Evolutionary conservation across 2,888 invertebrate genomes (phyloP).

Genomic region (Cephus sareptanus): DNA sequence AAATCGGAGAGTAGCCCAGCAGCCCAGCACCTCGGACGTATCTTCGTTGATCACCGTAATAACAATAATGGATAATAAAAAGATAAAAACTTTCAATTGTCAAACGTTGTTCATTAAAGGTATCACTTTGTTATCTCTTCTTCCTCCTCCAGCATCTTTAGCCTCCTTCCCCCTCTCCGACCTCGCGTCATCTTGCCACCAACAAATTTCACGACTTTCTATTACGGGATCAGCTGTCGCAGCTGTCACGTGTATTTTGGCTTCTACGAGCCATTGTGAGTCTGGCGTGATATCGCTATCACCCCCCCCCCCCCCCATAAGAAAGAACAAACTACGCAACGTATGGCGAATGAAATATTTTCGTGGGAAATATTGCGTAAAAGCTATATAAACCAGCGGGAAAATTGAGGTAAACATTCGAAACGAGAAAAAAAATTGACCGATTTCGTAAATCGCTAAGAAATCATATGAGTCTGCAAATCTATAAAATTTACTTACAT

Average conservation of each 20-base stretch:
- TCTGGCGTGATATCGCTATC: neutral
- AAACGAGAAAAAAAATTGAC: neutral
- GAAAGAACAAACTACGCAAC: neutral
- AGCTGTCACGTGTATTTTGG: neutral
- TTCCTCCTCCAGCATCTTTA: neutral
- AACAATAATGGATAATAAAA: neutral
- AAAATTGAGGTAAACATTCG: neutral
- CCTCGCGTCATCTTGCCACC: constrained; percentile 8
- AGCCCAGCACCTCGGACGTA: neutral
- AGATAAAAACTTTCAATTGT: neutral
- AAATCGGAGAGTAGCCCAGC: neutral
- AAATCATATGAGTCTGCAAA: too few relatives aligned
- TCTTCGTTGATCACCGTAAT: neutral
- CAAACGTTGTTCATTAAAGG: neutral
- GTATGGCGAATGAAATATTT: neutral
- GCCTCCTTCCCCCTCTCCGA: constrained; percentile 2
- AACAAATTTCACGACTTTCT: constrained; percentile 23
- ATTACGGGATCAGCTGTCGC: neutral
- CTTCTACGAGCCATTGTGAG: neutral
- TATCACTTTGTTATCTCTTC: neutral
- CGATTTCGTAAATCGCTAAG: too few relatives aligned
- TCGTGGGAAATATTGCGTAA: neutral
- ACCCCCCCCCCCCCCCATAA: neutral
- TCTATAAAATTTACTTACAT: too few relatives aligned
- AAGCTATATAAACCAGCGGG: neutral